phyloP scores from a whole-genome alignment of 2,888 invertebrate genomes.

The Tenthredo distinguenda region DNA sequence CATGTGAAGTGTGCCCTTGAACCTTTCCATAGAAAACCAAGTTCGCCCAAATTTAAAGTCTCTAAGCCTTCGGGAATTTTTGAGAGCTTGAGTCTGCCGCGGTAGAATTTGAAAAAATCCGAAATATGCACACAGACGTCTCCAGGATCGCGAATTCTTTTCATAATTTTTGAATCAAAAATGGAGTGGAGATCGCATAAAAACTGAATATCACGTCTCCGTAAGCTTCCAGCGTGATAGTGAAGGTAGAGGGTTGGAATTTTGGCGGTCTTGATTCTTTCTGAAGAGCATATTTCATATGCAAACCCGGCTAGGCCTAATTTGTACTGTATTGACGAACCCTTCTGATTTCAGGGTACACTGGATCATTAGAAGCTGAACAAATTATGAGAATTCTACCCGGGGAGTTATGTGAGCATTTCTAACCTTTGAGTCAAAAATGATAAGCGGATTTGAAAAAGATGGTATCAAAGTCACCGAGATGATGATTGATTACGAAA shows the following conservation, averaged over 20 bases:
- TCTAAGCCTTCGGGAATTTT: neutral
- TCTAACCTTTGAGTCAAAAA: neutral
- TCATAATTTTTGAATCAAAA: neutral
- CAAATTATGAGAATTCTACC: neutral
- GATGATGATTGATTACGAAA: neutral
- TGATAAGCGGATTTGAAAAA: neutral
- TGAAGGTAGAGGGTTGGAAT: neutral
- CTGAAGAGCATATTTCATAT: neutral
- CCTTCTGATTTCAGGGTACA: neutral
- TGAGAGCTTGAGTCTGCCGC: neutral
- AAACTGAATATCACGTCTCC: neutral
- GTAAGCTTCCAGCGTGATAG: neutral
- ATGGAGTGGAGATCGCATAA: neutral
- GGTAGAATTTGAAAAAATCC: neutral
- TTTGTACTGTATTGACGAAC: too few species aligned
- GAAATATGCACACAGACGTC: neutral
- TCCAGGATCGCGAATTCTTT: neutral
- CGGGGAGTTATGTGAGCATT: neutral
- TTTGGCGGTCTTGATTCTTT: neutral
- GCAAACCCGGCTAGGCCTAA: neutral
- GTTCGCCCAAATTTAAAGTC: too few species aligned
- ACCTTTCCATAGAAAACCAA: too few species aligned
- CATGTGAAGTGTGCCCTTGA: too few species aligned
- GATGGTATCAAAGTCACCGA: neutral
- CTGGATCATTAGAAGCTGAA: neutral